Evolutionary conservation across 2,113 vertebrate species (phyloP).

Genomic region (Pygoscelis antarcticus): DNA sequence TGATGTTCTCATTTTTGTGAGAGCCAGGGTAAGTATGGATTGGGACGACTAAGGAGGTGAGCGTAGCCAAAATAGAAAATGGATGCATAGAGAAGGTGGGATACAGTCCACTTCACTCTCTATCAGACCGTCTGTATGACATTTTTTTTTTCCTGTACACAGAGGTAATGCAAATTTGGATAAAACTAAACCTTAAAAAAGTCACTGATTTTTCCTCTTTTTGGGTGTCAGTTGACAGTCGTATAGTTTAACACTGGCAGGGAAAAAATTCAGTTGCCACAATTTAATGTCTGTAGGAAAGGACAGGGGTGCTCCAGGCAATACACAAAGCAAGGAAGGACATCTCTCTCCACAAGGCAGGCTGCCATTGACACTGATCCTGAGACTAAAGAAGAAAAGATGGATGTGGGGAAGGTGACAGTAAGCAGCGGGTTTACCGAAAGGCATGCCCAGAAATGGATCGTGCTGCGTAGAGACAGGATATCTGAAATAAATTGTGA

Average conservation of each 20-base stretch:
- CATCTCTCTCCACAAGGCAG: neutral
- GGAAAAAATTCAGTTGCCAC: fast-evolving
- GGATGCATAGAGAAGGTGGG: neutral
- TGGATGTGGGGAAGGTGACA: neutral
- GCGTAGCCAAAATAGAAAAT: neutral
- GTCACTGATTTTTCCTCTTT: neutral
- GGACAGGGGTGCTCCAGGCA: neutral
- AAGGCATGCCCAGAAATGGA: neutral
- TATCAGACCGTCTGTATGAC: neutral
- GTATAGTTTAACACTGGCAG: neutral
- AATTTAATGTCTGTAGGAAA: neutral
- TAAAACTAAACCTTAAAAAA: neutral
- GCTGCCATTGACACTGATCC: neutral
- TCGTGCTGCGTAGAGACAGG: neutral
- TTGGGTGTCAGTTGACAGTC: neutral
- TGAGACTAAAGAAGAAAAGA: neutral
- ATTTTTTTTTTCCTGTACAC: neutral
- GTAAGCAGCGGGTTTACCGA: neutral
- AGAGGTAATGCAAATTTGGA: neutral
- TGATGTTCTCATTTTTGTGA: neutral
- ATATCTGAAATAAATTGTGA: neutral
- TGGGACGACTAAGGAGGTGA: neutral
- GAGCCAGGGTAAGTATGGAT: neutral
- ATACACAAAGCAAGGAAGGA: neutral
- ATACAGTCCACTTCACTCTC: neutral